These are phyloP conservation scores for zebrafish (Danio rerio) DNA, from an alignment of 2,113 vertebrate species.

Conservation along the genomic window GRCz12tu NC_133188.1:45740001-45740500, in stretches of 20 bases:
- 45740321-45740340: slow-evolving; percentile 13
- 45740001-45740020: slow-evolving; percentile 28
- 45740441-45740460: too few relatives aligned
- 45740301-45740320: neutral
- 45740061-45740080: neutral
- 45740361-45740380: neutral
- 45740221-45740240: neutral
- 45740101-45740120: neutral
- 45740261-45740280: slow-evolving; percentile 18
- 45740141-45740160: neutral
- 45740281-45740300: neutral
- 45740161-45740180: neutral
- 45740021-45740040: neutral
- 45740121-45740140: neutral
- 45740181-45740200: neutral
- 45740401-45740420: neutral
- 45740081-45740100: neutral
- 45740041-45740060: neutral
- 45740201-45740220: neutral
- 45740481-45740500: neutral
- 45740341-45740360: neutral
- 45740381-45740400: neutral
- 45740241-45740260: neutral
- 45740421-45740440: neutral
- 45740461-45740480: neutral